These are phyloP conservation scores for Melinaea menophilus DNA, from an alignment of 2,888 invertebrate species.

Conservation along the genomic window DNA sequence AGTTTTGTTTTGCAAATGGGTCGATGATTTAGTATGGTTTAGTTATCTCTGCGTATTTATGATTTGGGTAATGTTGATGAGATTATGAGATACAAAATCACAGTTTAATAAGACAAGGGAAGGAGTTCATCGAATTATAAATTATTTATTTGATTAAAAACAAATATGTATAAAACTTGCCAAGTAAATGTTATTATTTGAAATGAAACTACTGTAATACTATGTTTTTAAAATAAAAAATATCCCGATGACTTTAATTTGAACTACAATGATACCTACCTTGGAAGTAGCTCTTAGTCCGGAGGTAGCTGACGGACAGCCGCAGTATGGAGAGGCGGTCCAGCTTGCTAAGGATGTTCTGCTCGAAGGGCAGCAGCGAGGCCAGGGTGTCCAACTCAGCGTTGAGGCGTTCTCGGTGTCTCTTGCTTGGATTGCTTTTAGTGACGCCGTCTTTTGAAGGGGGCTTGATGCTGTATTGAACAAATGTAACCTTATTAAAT, in stretches of 20 bases:
- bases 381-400: conserved; percentile 98
- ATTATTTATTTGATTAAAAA: too few relatives aligned
- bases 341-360: conserved; percentile 97
- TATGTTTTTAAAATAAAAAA: too few relatives aligned
- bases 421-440: conserved; percentile 98
- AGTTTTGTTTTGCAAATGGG: conserved; percentile 35
- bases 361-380: conserved; percentile 95
- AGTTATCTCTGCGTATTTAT: conserved; percentile 18
- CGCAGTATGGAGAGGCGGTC: conserved; percentile 98
- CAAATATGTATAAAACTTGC: too few relatives aligned
- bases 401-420: conserved; percentile 98
- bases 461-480: conserved; percentile 90
- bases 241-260: not conserved
- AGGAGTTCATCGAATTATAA: too few relatives aligned
- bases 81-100: not conserved
- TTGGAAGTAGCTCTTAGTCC: conserved; percentile 99
- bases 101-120: not conserved
- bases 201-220: too few relatives aligned
- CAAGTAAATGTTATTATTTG: too few relatives aligned
- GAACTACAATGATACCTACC: conserved; percentile 80
- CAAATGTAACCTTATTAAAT: not conserved
- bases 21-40: conserved; percentile 28
- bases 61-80: conserved; percentile 7
- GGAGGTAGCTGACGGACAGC: conserved; percentile 97
- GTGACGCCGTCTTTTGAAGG: conserved; percentile 96